These are phyloP conservation scores for Cephalotes varians DNA, from an alignment of 2,888 invertebrate species.

Conservation along the genomic window DNA sequence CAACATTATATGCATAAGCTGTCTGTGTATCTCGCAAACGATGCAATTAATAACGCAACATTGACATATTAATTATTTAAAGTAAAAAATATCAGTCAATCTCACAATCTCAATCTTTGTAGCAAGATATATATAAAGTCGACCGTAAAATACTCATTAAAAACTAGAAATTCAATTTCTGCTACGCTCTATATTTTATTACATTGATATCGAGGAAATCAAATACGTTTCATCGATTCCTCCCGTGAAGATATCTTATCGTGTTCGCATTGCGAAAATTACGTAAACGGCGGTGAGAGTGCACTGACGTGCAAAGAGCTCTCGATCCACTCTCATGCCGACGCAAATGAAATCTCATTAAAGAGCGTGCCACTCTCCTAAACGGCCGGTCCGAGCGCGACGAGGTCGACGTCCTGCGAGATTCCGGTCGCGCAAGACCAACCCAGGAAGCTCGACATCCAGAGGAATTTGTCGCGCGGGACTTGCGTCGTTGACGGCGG, in stretches of 20 bases:
- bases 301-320: constrained; percentile 42
- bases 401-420: constrained; percentile 19
- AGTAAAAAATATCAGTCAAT: not conserved
- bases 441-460: not conserved
- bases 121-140: not conserved
- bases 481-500: constrained; percentile 1
- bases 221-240: not conserved
- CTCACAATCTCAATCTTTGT: not conserved
- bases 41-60: not conserved
- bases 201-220: not conserved
- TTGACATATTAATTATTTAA: not conserved
- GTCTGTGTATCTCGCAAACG: not conserved
- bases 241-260: constrained; percentile 7
- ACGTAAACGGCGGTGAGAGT: constrained; percentile 28
- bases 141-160: not conserved
- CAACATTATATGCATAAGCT: not conserved
- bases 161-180: not conserved
- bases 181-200: not conserved
- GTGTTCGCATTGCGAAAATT: constrained; percentile 35
- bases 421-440: not conserved
- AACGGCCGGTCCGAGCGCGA: constrained; percentile 18
- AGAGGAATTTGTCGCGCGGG: constrained; percentile 36
- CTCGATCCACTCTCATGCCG: constrained; percentile 22
- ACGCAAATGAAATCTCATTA: constrained; percentile 56
- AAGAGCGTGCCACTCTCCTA: constrained; percentile 35